phyloP scores from a whole-genome alignment of 2,888 invertebrate genomes.

The Sepiola atlantica region DNA sequence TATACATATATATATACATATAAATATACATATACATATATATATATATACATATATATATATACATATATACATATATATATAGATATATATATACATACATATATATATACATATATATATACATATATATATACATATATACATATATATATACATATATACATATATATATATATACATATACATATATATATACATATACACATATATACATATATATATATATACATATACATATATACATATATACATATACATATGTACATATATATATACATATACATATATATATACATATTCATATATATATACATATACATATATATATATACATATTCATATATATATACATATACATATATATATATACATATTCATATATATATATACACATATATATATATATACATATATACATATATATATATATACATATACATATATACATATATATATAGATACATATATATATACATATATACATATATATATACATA shows the following conservation, averaged over 20 bases:
- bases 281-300: neutral
- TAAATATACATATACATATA: no score
- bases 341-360: neutral
- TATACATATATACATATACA: neutral
- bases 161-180: no score
- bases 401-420: neutral
- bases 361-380: neutral
- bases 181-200: no score
- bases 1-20: no score
- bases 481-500: slow-evolving; percentile 6
- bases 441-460: neutral
- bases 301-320: neutral
- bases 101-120: no score
- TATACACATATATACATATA: no score
- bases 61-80: no score
- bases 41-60: no score
- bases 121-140: no score
- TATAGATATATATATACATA: no score
- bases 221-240: neutral
- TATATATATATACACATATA: neutral
- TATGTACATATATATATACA: neutral
- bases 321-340: neutral
- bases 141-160: no score
- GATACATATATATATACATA: neutral
- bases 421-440: neutral